Evolutionary conservation across 2,113 vertebrate genomes (phyloP).

Genomic region (Bothrops jararaca): DNA sequence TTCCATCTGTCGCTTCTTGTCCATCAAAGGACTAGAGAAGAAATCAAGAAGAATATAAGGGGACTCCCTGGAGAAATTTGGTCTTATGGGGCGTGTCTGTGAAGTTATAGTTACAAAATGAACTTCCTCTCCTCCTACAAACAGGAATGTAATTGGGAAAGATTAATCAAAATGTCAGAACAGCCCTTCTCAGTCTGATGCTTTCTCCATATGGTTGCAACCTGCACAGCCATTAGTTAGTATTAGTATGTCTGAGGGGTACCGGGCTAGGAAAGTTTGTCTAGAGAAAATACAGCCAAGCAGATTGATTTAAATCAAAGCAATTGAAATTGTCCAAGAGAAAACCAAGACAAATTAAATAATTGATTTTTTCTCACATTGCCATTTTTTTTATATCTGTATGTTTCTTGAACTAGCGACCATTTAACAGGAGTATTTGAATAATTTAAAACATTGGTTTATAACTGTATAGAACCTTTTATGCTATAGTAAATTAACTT

Average conservation of each 20-base stretch:
- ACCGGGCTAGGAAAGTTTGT: neutral
- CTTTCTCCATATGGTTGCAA: neutral
- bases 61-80: neutral
- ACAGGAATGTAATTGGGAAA: neutral
- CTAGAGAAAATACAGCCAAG: neutral
- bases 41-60: neutral
- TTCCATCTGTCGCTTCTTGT: too few relatives aligned
- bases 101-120: neutral
- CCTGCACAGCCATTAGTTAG: neutral
- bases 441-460: conserved; percentile 17
- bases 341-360: neutral
- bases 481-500: neutral
- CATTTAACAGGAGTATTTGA: neutral
- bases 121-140: neutral
- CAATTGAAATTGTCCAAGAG: neutral
- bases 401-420: neutral
- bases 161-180: neutral
- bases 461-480: neutral
- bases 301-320: conserved; percentile 9
- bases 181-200: neutral
- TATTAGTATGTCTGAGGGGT: neutral
- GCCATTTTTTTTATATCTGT: neutral
- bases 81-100: neutral
- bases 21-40: neutral
- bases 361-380: conserved; percentile 7